A percentile compares a stretch with the other conserved stretches of the same genome.
Conservation (phyloP, 2,797 vertebrate genomes). For the Syngnathus rostellatus region DNA sequence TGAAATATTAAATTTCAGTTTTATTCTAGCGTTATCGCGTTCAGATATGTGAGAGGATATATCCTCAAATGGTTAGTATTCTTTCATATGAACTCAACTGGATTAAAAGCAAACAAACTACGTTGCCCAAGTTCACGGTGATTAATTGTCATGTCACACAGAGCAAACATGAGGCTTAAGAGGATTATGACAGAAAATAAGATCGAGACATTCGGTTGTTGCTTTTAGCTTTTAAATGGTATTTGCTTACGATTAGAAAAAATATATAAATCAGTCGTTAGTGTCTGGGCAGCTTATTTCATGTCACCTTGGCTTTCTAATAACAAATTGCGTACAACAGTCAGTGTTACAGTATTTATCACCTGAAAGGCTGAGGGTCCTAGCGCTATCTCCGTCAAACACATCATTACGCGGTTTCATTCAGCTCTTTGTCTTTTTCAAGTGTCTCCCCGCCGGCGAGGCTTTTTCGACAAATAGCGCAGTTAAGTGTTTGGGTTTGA, state of each 20-base stretch:
- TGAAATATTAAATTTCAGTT: background rate
- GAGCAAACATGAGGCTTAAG: background rate
- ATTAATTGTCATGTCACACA: slow-evolving; percentile 9
- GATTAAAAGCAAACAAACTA: slow-evolving; percentile 2
- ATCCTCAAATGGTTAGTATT: background rate
- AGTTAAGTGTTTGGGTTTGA: slow-evolving; percentile 45
- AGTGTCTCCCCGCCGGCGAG: slow-evolving; percentile 29
- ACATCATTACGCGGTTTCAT: slow-evolving; percentile 44
- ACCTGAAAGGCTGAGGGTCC: slow-evolving; percentile 21
- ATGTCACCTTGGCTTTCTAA: slow-evolving; percentile 16
- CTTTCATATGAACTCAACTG: background rate
- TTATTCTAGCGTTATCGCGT: background rate
- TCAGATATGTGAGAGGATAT: background rate
- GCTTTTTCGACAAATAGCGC: slow-evolving; percentile 38
- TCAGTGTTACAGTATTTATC: slow-evolving; percentile 14
- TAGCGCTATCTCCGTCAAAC: slow-evolving; percentile 39
- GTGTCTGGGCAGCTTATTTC: slow-evolving; percentile 15
- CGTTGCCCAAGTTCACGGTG: slow-evolving; percentile 2
- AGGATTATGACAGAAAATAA: slow-evolving; percentile 7
- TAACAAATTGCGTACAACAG: slow-evolving; percentile 7
- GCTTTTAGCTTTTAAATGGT: slow-evolving; percentile 6
- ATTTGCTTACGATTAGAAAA: background rate
- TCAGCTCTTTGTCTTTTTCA: slow-evolving; percentile 40
- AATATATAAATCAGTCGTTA: slow-evolving; percentile 12
- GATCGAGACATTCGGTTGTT: slow-evolving; percentile 2